Percentiles rank a stretch among this genome's conserved stretches.
phyloP scores from a whole-genome alignment of 2,797 vertebrate genomes.

The Pygocentrus nattereri region DNA sequence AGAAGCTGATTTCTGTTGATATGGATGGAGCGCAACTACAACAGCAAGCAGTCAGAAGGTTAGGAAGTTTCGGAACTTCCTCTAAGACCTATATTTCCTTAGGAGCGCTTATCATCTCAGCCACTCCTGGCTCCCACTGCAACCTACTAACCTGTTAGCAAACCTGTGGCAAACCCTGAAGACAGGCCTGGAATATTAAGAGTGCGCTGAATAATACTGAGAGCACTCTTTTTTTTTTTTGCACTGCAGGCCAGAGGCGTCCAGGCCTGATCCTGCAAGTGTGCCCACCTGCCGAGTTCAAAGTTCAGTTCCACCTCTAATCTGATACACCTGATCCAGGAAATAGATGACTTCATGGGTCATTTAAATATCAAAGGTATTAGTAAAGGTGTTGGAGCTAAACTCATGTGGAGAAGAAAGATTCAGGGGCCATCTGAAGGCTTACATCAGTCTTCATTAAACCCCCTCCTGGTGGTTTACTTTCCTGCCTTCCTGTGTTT shows the following conservation, averaged over 20 bases:
- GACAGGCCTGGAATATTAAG: background rate
- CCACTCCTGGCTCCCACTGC: background rate
- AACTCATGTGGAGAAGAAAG: background rate
- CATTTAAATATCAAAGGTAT: background rate
- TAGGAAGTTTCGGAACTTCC: constrained; percentile 22
- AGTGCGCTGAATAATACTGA: too few relatives aligned
- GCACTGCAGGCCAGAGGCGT: background rate
- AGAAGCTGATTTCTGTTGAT: constrained; percentile 38
- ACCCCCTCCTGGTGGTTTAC: too few relatives aligned
- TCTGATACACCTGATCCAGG: background rate
- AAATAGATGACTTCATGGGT: background rate
- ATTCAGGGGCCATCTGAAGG: background rate
- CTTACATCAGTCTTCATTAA: background rate
- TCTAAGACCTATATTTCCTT: constrained; percentile 39
- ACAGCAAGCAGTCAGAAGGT: constrained; percentile 34
- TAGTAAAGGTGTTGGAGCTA: background rate
- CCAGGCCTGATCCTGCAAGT: background rate
- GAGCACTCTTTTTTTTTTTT: background rate
- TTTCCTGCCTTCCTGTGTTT: too few relatives aligned
- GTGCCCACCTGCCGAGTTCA: background rate
- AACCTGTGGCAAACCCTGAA: background rate
- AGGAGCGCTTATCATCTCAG: constrained; percentile 33
- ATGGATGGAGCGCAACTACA: constrained; percentile 19
- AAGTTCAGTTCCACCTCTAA: background rate
- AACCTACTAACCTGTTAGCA: background rate